Conservation (phyloP, 2,113 vertebrate genomes). For the Chloropsis cyanopogon region DNA sequence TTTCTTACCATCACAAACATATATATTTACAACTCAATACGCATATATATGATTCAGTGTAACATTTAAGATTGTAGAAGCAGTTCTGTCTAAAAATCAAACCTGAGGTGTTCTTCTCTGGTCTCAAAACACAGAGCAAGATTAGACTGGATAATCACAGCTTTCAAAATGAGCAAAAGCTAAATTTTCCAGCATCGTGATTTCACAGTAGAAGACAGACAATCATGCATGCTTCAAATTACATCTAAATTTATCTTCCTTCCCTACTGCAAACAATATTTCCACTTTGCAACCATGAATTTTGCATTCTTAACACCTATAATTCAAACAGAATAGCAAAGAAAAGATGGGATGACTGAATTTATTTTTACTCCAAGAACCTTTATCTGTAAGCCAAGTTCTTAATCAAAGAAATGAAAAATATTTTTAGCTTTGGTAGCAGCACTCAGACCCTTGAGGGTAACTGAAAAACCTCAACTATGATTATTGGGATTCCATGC, state of each 20-base stretch:
- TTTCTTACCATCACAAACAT: conserved; percentile 22
- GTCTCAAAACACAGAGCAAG: conserved; percentile 40
- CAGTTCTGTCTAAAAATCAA: conserved; percentile 42
- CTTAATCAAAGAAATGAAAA: conserved; percentile 23
- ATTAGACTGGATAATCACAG: conserved; percentile 57
- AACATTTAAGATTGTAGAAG: conserved; percentile 39
- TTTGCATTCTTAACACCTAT: conserved; percentile 58
- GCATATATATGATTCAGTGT: conserved; percentile 28
- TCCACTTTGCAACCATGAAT: conserved; percentile 46
- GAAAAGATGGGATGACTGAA: conserved; percentile 37
- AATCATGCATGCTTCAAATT: conserved; percentile 51
- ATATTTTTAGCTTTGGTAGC: conserved; percentile 31
- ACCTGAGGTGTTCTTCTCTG: conserved; percentile 23
- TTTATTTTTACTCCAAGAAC: conserved; percentile 40
- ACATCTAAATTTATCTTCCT: conserved; percentile 59
- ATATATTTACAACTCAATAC: conserved; percentile 41
- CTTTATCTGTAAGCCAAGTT: conserved; percentile 34
- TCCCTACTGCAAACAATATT: conserved; percentile 54
- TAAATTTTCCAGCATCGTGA: conserved; percentile 57
- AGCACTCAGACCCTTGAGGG: neutral
- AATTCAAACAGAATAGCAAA: conserved; percentile 49
- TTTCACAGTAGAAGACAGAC: conserved; percentile 56
- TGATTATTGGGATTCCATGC: neutral
- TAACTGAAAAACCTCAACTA: neutral
- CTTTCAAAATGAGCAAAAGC: conserved; percentile 48